Conservation (phyloP, 2,888 invertebrate species). For the Troides helena region DNA sequence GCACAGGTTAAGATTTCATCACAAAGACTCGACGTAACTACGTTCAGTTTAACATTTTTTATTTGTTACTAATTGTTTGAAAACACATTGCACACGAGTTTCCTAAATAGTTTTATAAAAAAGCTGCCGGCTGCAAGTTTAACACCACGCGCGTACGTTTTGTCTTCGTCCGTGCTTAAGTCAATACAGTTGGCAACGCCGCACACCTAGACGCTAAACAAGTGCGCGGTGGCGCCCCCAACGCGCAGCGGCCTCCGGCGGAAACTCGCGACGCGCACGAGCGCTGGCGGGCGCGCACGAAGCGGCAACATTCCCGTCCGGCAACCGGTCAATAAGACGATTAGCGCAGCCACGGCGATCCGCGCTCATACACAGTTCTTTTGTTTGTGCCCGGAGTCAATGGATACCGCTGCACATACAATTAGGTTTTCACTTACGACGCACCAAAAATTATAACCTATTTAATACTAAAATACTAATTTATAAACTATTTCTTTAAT, state of each 20-base stretch:
- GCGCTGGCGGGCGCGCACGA: conserved; percentile 69
- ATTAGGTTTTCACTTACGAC: conserved; percentile 5
- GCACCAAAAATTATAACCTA: neutral
- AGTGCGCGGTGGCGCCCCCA: conserved; percentile 78
- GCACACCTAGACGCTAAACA: conserved; percentile 79
- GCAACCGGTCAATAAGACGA: conserved; percentile 80
- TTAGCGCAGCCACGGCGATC: conserved; percentile 67
- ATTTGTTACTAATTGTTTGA: conserved; percentile 38
- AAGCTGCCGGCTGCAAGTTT: conserved; percentile 76
- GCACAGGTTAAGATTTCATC: conserved; percentile 53
- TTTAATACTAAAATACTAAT: neutral
- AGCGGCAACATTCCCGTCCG: conserved; percentile 75
- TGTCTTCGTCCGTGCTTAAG: conserved; percentile 72
- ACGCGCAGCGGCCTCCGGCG: conserved; percentile 75
- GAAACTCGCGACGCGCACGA: conserved; percentile 63
- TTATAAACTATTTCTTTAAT: neutral
- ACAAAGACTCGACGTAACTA: conserved; percentile 64
- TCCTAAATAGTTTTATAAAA: conserved; percentile 49
- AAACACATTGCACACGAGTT: conserved; percentile 48
- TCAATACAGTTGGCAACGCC: conserved; percentile 81
- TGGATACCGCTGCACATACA: conserved; percentile 17
- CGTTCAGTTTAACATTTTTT: conserved; percentile 49
- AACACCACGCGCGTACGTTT: conserved; percentile 78
- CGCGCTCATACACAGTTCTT: conserved; percentile 56
- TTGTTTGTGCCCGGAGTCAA: conserved; percentile 45